Evolutionary conservation across 2,888 invertebrate species (phyloP).

Genomic region (Entomobrya proxima): DNA sequence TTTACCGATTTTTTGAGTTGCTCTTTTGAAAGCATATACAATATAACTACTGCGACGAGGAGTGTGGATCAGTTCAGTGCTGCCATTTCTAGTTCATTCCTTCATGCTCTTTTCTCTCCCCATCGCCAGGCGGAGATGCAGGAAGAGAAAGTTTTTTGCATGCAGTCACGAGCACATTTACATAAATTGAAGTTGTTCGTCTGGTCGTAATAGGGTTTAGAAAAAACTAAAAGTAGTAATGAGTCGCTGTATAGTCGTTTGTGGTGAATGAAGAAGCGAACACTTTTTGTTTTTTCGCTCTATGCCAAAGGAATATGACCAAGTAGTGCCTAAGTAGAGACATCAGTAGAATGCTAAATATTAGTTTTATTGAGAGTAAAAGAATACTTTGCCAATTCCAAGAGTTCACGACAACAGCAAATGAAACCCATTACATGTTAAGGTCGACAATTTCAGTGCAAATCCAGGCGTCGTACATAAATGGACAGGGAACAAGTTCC

Average conservation of each 20-base stretch:
- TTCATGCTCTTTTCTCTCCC: not conserved
- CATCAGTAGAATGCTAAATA: no score
- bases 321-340: no score
- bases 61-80: not conserved
- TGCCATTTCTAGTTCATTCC: not conserved
- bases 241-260: not conserved
- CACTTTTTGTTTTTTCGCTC: no score
- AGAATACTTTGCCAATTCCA: no score
- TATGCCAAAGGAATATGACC: no score
- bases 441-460: no score
- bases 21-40: not conserved
- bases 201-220: constrained; percentile 5
- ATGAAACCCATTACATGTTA: no score
- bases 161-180: constrained; percentile 34
- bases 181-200: constrained; percentile 5
- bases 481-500: no score
- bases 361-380: no score
- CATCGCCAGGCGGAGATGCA: not conserved
- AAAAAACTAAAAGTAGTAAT: not conserved
- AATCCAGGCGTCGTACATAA: no score
- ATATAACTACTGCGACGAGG: not conserved
- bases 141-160: not conserved
- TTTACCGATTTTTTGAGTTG: not conserved
- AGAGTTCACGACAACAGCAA: no score
- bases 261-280: no score